These are phyloP conservation scores for Drymonia ruficornis DNA, from an alignment of 2,888 invertebrate genomes.

Conservation along the genomic window DNA sequence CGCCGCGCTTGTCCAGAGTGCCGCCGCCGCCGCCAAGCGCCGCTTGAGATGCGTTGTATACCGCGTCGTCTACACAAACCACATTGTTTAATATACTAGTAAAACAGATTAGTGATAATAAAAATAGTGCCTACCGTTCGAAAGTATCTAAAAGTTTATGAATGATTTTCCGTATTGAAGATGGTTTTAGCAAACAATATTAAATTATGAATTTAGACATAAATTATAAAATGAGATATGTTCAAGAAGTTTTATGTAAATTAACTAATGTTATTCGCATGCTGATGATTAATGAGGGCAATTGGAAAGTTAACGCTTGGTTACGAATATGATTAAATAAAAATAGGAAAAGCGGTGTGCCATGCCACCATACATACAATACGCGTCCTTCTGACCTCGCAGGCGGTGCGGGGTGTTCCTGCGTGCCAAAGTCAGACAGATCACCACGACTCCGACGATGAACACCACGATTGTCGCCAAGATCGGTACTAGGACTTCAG, in stretches of 20 bases:
- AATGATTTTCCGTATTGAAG: not conserved
- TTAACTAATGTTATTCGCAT: constrained; percentile 9
- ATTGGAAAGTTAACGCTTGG: constrained; percentile 14
- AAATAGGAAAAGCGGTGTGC: constrained; percentile 64
- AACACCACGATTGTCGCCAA: constrained; percentile 95
- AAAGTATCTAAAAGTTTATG: no score
- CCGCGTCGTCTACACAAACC: constrained; percentile 90
- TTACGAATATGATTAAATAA: constrained; percentile 56
- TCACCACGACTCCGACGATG: constrained; percentile 95
- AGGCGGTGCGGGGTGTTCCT: constrained; percentile 92
- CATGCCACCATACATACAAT: constrained; percentile 88
- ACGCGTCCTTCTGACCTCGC: constrained; percentile 91
- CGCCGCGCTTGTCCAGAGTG: constrained; percentile 93
- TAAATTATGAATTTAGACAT: constrained; percentile 49
- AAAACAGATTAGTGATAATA: not conserved
- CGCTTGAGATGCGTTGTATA: constrained; percentile 94
- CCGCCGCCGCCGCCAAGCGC: constrained; percentile 86
- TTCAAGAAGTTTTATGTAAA: not conserved
- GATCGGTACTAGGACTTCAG: constrained; percentile 95
- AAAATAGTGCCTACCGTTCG: not conserved
- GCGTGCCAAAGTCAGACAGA: constrained; percentile 94
- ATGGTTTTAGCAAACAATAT: constrained; percentile 50
- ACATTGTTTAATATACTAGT: not conserved
- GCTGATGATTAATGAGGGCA: constrained; percentile 15
- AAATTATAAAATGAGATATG: constrained; percentile 26